These are phyloP conservation scores for Ophioderma brevispina DNA, from an alignment of 35 echinoderm and acorn worm genomes.

Conservation along the genomic window DNA sequence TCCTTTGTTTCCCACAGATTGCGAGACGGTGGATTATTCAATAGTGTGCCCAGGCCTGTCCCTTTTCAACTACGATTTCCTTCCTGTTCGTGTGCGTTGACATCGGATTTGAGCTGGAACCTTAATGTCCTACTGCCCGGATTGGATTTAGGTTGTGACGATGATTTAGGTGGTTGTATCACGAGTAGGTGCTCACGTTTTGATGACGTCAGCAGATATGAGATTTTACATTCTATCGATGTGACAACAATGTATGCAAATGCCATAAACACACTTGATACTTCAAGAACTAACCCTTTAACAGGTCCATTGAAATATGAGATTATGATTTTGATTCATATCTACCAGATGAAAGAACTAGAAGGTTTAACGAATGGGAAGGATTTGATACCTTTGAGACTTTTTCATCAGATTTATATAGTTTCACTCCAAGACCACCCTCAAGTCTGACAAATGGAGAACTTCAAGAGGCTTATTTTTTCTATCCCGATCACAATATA, in stretches of 20 bases:
- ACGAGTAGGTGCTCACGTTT: constrained; percentile 33
- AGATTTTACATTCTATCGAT: constrained; percentile 79
- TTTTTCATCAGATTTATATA: background rate
- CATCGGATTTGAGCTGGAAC: constrained; percentile 7
- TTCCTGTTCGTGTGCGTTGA: constrained; percentile 71
- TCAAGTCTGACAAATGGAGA: background rate
- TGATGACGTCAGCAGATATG: constrained; percentile 47
- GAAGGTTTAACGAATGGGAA: background rate
- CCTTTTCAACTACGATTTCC: constrained; percentile 62
- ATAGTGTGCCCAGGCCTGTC: constrained; percentile 34
- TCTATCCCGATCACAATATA: constrained; percentile 68
- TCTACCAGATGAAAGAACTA: background rate
- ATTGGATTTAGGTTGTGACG: constrained; percentile 37
- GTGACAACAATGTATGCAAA: constrained; percentile 70
- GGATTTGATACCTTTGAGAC: background rate
- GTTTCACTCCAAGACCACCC: background rate
- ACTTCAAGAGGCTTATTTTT: constrained; percentile 55
- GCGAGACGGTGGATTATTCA: constrained; percentile 93
- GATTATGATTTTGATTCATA: background rate
- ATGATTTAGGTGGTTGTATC: background rate
- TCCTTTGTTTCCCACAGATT: constrained; percentile 54
- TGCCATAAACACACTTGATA: background rate
- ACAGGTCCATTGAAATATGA: background rate
- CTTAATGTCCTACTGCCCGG: constrained; percentile 33
- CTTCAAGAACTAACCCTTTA: background rate